Conservation (phyloP, 2,888 invertebrate species). For the Schizaphis graminum region DNA sequence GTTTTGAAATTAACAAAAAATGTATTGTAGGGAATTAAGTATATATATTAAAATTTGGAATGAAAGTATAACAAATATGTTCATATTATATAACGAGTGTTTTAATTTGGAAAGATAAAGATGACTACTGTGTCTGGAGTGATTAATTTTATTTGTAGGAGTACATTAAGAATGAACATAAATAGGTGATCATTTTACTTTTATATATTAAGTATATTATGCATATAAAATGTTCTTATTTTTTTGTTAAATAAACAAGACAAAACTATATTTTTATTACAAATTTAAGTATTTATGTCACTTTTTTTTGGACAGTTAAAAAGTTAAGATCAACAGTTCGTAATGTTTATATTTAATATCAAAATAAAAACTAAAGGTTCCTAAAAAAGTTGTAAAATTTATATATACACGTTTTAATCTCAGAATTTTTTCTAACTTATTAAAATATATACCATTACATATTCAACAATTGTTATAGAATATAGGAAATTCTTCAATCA, state of each 20-base stretch:
- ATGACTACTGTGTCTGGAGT: not conserved
- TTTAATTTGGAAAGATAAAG: not conserved
- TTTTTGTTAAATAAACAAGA: conserved; percentile 18
- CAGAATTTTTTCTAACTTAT: conserved; percentile 45
- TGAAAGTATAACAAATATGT: not conserved
- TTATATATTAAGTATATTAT: conserved; percentile 5
- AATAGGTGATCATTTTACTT: not conserved
- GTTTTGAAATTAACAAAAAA: not conserved
- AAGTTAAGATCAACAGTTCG: conserved; percentile 25
- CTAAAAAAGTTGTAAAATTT: conserved; percentile 35
- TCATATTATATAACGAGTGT: not conserved
- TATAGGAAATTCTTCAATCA: conserved; percentile 14
- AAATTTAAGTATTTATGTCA: conserved; percentile 13
- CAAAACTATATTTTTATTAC: conserved; percentile 21
- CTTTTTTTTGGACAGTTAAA: not conserved
- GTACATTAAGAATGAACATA: not conserved
- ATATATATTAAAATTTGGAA: not conserved
- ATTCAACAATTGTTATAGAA: conserved; percentile 9
- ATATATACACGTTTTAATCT: conserved; percentile 52
- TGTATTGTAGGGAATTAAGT: not conserved
- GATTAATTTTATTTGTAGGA: not conserved
- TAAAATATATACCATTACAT: not conserved
- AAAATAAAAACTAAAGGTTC: conserved; percentile 27
- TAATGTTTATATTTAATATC: conserved; percentile 4
- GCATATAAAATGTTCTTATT: not conserved